Percentiles rank a stretch among this genome's conserved stretches.
Evolutionary conservation across 2,888 invertebrate genomes (phyloP).

Genomic region (Caenorhabditis virilis): DNA sequence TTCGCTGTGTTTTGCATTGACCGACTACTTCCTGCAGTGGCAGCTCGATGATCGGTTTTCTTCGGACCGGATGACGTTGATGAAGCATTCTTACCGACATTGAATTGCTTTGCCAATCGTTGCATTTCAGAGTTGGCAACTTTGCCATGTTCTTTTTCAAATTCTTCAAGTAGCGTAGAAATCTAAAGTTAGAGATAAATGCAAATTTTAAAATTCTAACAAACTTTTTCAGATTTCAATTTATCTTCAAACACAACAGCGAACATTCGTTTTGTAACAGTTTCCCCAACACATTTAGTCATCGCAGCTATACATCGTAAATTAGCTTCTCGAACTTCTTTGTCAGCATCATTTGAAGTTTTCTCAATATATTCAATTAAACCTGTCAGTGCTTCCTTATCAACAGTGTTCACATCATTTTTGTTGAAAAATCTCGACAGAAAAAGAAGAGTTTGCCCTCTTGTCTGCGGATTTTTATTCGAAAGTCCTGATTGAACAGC

Average conservation of each 20-base stretch:
- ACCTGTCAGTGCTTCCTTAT: conserved; percentile 68
- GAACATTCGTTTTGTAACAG: conserved; percentile 82
- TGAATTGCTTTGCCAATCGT: conserved; percentile 27
- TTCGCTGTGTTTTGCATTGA: neutral
- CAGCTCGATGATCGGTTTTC: neutral
- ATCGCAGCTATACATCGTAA: conserved; percentile 82
- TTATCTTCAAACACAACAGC: conserved; percentile 80
- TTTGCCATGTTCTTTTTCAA: conserved; percentile 27
- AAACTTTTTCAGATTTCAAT: conserved; percentile 82
- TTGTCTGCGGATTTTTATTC: conserved; percentile 70
- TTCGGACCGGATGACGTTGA: neutral
- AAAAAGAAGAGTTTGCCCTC: conserved; percentile 68
- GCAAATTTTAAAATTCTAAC: too few species aligned
- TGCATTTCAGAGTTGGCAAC: conserved; percentile 29
- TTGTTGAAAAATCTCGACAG: conserved; percentile 30
- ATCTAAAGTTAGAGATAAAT: too few species aligned
- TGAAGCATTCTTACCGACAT: neutral
- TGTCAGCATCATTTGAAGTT: conserved; percentile 34
- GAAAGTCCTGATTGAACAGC: conserved; percentile 79
- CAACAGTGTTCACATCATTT: conserved; percentile 61
- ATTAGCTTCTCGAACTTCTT: conserved; percentile 39
- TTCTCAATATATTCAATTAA: conserved; percentile 3
- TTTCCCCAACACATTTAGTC: conserved; percentile 89
- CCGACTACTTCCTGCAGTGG: neutral
- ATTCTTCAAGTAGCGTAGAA: too few species aligned